Evolutionary conservation across 2,888 invertebrate genomes (phyloP).

Genomic region (Danaus chrysippus): DNA sequence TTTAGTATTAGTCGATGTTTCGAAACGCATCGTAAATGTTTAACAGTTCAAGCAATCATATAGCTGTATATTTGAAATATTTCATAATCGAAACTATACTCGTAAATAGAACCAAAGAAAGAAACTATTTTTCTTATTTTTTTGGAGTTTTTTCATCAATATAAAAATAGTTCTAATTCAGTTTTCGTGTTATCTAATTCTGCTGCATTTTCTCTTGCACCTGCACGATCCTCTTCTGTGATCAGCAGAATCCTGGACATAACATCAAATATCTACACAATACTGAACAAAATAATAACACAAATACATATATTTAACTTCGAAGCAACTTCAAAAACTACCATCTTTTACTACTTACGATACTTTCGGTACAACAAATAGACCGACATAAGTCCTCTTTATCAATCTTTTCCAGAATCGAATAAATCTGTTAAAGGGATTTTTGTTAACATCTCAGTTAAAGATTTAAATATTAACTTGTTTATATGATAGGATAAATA

Average conservation of each 20-base stretch:
- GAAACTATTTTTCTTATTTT: not conserved
- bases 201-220: slow-evolving; percentile 25
- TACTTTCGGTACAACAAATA: slow-evolving; percentile 34
- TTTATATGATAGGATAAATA: not conserved
- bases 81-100: too few species aligned
- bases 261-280: too few species aligned
- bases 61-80: not conserved
- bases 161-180: not conserved
- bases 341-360: slow-evolving; percentile 27
- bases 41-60: not conserved
- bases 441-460: too few species aligned
- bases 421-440: slow-evolving; percentile 45
- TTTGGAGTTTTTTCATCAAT: not conserved
- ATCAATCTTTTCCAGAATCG: slow-evolving; percentile 43
- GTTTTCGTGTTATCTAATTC: slow-evolving; percentile 9
- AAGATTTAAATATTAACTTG: too few species aligned
- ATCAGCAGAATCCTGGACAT: slow-evolving; percentile 14
- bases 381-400: slow-evolving; percentile 45
- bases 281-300: slow-evolving; percentile 6
- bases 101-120: too few species aligned
- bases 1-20: not conserved
- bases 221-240: slow-evolving; percentile 19
- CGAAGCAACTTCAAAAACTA: too few species aligned
- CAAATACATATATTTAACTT: not conserved
- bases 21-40: not conserved